Evolutionary conservation across 2,888 invertebrate genomes (phyloP).

Genomic region (Thera obeliscata): DNA sequence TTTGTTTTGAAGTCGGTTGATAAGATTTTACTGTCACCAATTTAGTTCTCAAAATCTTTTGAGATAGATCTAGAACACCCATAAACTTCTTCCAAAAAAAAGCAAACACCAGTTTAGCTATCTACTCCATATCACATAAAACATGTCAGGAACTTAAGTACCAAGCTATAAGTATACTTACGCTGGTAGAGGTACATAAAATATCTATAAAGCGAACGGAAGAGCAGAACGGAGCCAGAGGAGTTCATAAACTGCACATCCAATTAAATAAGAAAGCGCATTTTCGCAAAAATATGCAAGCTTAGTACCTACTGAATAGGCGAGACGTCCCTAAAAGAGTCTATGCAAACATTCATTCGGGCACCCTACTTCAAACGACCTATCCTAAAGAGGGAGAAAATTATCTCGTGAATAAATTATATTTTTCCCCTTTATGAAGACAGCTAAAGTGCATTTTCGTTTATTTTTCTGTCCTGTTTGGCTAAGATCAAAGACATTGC

Average conservation of each 20-base stretch:
- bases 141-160: background rate
- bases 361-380: slow-evolving; percentile 70
- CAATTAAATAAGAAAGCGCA: slow-evolving; percentile 35
- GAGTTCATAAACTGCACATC: slow-evolving; percentile 31
- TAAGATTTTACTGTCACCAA: too few species aligned
- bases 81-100: too few species aligned
- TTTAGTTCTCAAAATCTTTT: too few species aligned
- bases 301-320: slow-evolving; percentile 44
- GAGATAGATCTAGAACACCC: too few species aligned
- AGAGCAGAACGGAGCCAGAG: slow-evolving; percentile 21
- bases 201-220: slow-evolving; percentile 19
- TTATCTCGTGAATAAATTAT: slow-evolving; percentile 85
- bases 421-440: slow-evolving; percentile 82
- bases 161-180: background rate
- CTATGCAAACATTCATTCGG: slow-evolving; percentile 75
- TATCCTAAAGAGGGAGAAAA: slow-evolving; percentile 79
- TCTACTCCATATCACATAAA: too few species aligned
- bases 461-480: slow-evolving; percentile 75
- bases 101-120: background rate
- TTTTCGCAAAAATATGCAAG: slow-evolving; percentile 39
- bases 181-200: background rate
- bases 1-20: too few species aligned
- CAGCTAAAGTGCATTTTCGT: slow-evolving; percentile 82
- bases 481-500: slow-evolving; percentile 78
- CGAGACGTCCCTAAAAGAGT: slow-evolving; percentile 51